Evolutionary conservation across 2,888 invertebrate genomes (phyloP).

Genomic region (Rhimphoctona megacephalus): DNA sequence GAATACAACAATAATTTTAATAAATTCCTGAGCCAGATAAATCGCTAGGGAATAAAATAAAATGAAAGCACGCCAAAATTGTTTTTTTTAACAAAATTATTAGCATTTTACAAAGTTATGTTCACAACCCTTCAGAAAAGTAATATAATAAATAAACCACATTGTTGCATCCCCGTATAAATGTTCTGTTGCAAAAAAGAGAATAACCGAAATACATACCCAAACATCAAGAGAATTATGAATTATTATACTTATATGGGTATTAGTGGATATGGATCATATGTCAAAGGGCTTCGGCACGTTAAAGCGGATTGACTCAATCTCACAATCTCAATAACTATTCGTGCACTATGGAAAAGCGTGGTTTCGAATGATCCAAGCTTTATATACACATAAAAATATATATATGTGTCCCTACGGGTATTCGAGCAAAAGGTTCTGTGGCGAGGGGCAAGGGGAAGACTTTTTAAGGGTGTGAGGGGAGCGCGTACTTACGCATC

Average conservation of each 20-base stretch:
- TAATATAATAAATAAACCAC: neutral
- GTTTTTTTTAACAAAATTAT: no score
- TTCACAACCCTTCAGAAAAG: no score
- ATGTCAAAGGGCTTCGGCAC: conserved; percentile 47
- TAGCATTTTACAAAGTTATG: no score
- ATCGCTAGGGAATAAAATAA: no score
- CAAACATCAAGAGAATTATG: conserved; percentile 1
- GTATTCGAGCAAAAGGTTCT: conserved; percentile 63
- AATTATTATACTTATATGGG: neutral
- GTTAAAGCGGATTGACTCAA: conserved; percentile 59
- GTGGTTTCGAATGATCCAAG: conserved; percentile 56
- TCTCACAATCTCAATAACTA: conserved; percentile 54
- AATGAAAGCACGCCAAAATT: no score
- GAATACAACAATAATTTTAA: neutral
- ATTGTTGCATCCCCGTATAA: neutral
- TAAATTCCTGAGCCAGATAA: neutral
- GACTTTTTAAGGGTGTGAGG: conserved; percentile 64
- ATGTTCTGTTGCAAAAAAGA: neutral
- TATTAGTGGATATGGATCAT: conserved; percentile 58
- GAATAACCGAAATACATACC: neutral
- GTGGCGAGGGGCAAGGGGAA: conserved; percentile 48
- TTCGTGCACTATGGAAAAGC: conserved; percentile 36
- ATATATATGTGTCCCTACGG: conserved; percentile 58
- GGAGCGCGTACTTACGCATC: conserved; percentile 83
- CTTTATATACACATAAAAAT: conserved; percentile 33